These are phyloP conservation scores for Corythornis madagascariensis DNA, from an alignment of 2,113 vertebrate genomes.

Conservation along the genomic window DNA sequence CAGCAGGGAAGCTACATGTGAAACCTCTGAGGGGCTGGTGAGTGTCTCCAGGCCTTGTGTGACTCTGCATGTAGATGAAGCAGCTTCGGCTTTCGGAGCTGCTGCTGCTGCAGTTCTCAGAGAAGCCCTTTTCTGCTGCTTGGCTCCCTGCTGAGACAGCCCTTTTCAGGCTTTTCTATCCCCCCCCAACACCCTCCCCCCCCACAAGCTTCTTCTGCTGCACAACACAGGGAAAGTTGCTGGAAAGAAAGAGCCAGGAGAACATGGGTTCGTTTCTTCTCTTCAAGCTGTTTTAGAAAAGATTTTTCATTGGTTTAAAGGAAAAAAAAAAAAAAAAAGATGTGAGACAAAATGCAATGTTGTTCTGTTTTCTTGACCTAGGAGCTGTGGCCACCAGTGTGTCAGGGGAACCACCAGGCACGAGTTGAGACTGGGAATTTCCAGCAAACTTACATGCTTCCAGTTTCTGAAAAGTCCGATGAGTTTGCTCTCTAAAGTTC, in stretches of 20 bases:
- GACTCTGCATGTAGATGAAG: slow-evolving; percentile 98
- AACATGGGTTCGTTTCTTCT: slow-evolving; percentile 77
- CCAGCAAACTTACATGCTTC: slow-evolving; percentile 52
- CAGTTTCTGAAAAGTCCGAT: slow-evolving; percentile 57
- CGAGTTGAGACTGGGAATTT: slow-evolving; percentile 57
- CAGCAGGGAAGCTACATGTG: slow-evolving; percentile 81
- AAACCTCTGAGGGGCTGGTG: slow-evolving; percentile 70
- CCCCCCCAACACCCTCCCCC: slow-evolving; percentile 62
- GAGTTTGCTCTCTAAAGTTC: slow-evolving; percentile 59
- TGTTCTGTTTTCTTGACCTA: slow-evolving; percentile 57
- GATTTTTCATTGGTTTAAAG: slow-evolving; percentile 75
- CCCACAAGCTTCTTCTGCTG: slow-evolving; percentile 71
- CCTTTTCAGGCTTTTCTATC: slow-evolving; percentile 87
- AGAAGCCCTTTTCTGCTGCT: slow-evolving; percentile 85
- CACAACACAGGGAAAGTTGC: slow-evolving; percentile 77
- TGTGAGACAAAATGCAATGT: slow-evolving; percentile 71
- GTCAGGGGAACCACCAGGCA: slow-evolving; percentile 61
- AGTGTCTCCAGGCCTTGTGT: slow-evolving; percentile 85
- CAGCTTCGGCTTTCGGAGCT: slow-evolving; percentile 81
- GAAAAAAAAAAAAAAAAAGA: slow-evolving; percentile 56
- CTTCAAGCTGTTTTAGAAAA: slow-evolving; percentile 76
- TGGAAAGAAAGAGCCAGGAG: slow-evolving; percentile 76
- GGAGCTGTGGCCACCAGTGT: slow-evolving; percentile 59
- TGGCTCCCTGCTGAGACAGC: slow-evolving; percentile 90
- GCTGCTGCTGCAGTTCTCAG: slow-evolving; percentile 89